Percentiles rank a stretch among this genome's conserved stretches.
Conservation (phyloP, 2,113 vertebrate genomes). For the Chlorodrepanis virens region DNA sequence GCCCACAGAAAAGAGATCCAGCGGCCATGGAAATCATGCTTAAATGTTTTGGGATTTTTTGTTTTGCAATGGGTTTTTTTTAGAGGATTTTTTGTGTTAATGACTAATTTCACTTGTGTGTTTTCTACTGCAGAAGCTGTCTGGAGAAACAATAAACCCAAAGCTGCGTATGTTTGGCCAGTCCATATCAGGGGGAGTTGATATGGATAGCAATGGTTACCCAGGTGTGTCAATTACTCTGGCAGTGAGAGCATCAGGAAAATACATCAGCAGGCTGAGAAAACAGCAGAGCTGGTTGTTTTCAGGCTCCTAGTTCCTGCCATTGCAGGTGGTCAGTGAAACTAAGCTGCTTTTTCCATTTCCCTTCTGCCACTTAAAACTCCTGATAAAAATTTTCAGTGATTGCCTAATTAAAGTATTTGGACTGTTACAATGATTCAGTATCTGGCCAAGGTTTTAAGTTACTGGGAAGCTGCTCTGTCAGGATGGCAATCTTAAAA, state of each 20-base stretch:
- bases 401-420: neutral
- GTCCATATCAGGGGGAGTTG: constrained; percentile 92
- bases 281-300: neutral
- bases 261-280: neutral
- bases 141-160: constrained; percentile 82
- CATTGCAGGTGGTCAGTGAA: neutral
- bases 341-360: neutral
- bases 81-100: neutral
- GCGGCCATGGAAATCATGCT: neutral
- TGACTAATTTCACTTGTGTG: neutral
- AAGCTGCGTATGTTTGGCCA: constrained; percentile 94
- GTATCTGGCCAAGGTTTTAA: neutral
- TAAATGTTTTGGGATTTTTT: neutral
- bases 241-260: neutral
- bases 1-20: neutral
- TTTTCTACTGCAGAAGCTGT: constrained; percentile 83
- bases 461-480: neutral
- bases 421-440: neutral
- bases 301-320: neutral
- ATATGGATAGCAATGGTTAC: constrained; percentile 97
- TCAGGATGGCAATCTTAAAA: neutral
- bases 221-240: constrained; percentile 76
- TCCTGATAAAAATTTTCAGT: neutral
- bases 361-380: neutral
- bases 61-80: neutral